Evolutionary conservation across 1,140 invertebrate species (phyloP).

Genomic region (Dysdera silvatica): DNA sequence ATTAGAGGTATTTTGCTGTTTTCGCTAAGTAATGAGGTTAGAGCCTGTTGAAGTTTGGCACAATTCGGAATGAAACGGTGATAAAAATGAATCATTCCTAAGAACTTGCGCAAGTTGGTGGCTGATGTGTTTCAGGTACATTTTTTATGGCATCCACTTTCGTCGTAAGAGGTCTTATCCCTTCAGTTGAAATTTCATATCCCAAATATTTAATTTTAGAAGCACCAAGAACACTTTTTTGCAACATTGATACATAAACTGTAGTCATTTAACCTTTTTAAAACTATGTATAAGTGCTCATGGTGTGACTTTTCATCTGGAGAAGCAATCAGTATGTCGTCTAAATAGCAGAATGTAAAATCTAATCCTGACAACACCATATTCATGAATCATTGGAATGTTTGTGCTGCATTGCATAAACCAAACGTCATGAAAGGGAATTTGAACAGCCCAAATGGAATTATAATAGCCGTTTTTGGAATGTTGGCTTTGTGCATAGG

Average conservation of each 20-base stretch:
- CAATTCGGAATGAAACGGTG: constrained; percentile 1
- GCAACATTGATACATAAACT: constrained; percentile 37
- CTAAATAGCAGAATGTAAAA: constrained; percentile 34
- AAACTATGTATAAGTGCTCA: constrained; percentile 39
- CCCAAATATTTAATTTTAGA: background rate
- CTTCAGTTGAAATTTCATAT: background rate
- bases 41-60: background rate
- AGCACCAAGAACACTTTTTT: constrained; percentile 7
- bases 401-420: constrained; percentile 34
- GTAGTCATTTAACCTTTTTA: constrained; percentile 38
- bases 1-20: background rate
- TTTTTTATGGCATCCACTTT: constrained; percentile 1
- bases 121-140: background rate
- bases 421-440: constrained; percentile 29
- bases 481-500: constrained; percentile 14
- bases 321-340: constrained; percentile 45
- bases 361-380: constrained; percentile 41
- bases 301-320: constrained; percentile 38
- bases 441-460: constrained; percentile 27
- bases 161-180: background rate
- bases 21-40: background rate
- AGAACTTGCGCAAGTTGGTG: no score
- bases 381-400: constrained; percentile 50
- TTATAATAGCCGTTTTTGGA: constrained; percentile 25
- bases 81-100: background rate